Conservation (phyloP, 2,888 invertebrate species). For the Gymnosoma rotundatum region DNA sequence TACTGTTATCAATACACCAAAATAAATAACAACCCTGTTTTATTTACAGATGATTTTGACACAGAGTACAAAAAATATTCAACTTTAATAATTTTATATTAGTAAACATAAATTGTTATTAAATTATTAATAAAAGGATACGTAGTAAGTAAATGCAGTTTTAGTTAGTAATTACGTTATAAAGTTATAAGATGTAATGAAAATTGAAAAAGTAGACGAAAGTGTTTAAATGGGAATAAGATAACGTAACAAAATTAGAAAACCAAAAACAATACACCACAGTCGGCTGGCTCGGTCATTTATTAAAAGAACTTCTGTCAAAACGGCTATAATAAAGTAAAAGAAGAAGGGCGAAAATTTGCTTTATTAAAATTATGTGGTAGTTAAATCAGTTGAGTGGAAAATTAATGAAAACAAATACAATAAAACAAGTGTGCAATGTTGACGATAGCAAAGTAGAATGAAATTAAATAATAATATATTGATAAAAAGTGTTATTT, state of each 20-base stretch:
- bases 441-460: slow-evolving; percentile 1
- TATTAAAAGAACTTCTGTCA: slow-evolving; percentile 45
- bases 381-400: slow-evolving; percentile 24
- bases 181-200: background rate
- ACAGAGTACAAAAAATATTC: background rate
- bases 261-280: slow-evolving; percentile 21
- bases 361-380: slow-evolving; percentile 24
- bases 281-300: slow-evolving; percentile 34
- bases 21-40: slow-evolving; percentile 1
- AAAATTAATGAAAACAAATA: slow-evolving; percentile 54
- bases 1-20: background rate
- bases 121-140: background rate
- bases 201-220: background rate
- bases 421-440: slow-evolving; percentile 32
- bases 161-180: background rate
- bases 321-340: slow-evolving; percentile 41
- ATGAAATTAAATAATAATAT: background rate
- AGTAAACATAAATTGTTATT: background rate
- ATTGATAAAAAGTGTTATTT: no score
- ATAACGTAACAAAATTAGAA: slow-evolving; percentile 43
- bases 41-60: slow-evolving; percentile 26
- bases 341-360: slow-evolving; percentile 26
- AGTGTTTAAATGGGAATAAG: background rate
- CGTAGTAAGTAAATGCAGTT: slow-evolving; percentile 11
- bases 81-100: background rate